These are phyloP conservation scores for Oasisia sp. DNA, from an alignment of 2,888 invertebrate genomes.

Conservation along the genomic window DNA sequence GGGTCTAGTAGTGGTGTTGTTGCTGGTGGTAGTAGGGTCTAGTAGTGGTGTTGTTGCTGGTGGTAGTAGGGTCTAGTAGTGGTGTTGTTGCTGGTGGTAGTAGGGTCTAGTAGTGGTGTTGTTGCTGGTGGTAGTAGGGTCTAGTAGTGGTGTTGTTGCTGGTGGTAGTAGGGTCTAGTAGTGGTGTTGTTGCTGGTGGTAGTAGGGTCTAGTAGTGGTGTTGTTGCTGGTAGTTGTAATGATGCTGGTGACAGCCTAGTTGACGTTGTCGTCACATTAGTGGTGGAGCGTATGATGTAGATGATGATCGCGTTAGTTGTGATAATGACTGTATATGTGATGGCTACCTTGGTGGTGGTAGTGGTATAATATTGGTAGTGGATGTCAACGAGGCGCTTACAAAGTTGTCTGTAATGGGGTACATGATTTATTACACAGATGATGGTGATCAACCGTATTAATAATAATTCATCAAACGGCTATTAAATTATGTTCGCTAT, in stretches of 20 bases:
- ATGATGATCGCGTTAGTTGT: slow-evolving; percentile 20
- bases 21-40: too few species aligned
- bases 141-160: too few species aligned
- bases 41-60: too few species aligned
- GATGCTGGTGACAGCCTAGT: slow-evolving; percentile 30
- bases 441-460: neutral
- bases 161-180: too few species aligned
- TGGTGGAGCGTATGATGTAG: slow-evolving; percentile 26
- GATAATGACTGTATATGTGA: slow-evolving; percentile 19
- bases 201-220: too few species aligned
- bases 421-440: neutral
- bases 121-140: too few species aligned
- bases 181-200: too few species aligned
- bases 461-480: too few species aligned
- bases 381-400: neutral
- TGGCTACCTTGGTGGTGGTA: slow-evolving; percentile 21
- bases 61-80: neutral
- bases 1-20: neutral
- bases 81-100: slow-evolving; percentile 25
- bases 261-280: slow-evolving; percentile 25
- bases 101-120: neutral
- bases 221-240: neutral
- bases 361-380: neutral
- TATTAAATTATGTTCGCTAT: too few species aligned
- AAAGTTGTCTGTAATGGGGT: neutral